Base-by-base conservation (phyloP, 2,888 invertebrate genomes). In the Gibbula magus region DNA sequence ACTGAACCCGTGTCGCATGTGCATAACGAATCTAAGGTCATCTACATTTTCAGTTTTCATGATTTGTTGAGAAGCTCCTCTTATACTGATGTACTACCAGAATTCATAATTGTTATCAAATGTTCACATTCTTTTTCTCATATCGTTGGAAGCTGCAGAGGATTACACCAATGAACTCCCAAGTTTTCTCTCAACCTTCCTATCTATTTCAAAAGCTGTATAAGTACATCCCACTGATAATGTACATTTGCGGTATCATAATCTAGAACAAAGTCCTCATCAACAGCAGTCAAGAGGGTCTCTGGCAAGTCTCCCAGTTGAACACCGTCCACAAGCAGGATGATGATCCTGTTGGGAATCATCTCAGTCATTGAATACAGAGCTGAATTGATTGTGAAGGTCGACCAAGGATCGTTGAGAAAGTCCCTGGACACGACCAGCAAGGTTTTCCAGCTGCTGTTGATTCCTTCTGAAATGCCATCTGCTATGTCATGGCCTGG, bases 401-500 rank as follows among this genome's bases (percentile, higher is more conserved):
- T 13, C 22, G 74, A 51, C 51, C 45, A 51, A 4, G 74, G 20
- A 51, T 74, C 74, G 10, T 74, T 25, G 20, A 74, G 25, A 51
- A 74, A 74, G 16, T 74, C 74, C 18, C 10, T 10, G n/a, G 74
- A 45, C 22, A 74, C 74, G 20, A 74, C 20, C 20, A 74, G 74
- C 45, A 74, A 10, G 25, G 74, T 74, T 52, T 51, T 74, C 74
- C 74, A 74, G 25, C 74, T 74, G 20, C 25, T 25, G 25, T 74
- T 52, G 25, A 74, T 52, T 4, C 74, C 74, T 20, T 74, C 74
- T 39, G 51, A 22, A 25, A 74, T 74, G 20, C 74, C 74, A 16
- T 51, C 74, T 51, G 51, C 25, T 8, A 74, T 51, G 51, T 51
- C 74, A 51, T 74, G 52, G n/a, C 74, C 74, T 29, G 74, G 74